phyloP scores from a whole-genome alignment of 92 coral and sea anemone species.

The Epizoanthus ramosus region DNA sequence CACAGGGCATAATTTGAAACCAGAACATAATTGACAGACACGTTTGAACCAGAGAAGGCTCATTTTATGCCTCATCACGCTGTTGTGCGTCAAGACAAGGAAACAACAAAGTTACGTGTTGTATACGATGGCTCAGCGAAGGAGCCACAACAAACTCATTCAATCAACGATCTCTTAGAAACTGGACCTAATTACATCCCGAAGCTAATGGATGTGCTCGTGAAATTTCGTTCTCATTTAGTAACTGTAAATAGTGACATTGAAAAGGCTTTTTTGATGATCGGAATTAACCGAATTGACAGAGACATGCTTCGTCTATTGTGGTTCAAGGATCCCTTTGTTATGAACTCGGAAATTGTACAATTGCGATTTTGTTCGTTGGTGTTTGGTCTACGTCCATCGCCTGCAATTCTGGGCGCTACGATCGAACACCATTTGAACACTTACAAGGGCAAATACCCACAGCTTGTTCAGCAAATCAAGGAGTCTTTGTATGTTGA shows the following conservation, averaged over 20 bases:
- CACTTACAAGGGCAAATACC: constrained; percentile 15
- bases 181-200: constrained; percentile 50
- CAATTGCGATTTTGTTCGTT: constrained; percentile 34
- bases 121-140: constrained; percentile 40
- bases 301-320: constrained; percentile 58
- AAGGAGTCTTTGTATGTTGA: constrained; percentile 52
- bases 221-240: constrained; percentile 44
- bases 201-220: constrained; percentile 41
- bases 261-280: constrained; percentile 50
- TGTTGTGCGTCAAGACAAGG: constrained; percentile 38
- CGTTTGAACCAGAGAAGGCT: no score
- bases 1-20: no score
- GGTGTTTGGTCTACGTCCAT: constrained; percentile 46
- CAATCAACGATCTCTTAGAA: constrained; percentile 37
- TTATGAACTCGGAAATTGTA: constrained; percentile 44
- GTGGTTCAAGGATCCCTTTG: constrained; percentile 51
- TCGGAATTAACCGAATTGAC: constrained; percentile 53
- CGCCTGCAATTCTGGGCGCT: constrained; percentile 47
- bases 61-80: constrained; percentile 49
- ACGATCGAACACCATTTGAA: constrained; percentile 48
- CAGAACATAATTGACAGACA: no score
- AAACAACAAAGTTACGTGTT: constrained; percentile 37
- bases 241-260: constrained; percentile 45
- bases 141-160: not conserved
- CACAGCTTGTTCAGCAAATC: constrained; percentile 39